Evolutionary conservation across 2,888 invertebrate species (phyloP), one percentile per base, ranked within the genome.

Genomic region (Drosophila tanythrix): DNA sequence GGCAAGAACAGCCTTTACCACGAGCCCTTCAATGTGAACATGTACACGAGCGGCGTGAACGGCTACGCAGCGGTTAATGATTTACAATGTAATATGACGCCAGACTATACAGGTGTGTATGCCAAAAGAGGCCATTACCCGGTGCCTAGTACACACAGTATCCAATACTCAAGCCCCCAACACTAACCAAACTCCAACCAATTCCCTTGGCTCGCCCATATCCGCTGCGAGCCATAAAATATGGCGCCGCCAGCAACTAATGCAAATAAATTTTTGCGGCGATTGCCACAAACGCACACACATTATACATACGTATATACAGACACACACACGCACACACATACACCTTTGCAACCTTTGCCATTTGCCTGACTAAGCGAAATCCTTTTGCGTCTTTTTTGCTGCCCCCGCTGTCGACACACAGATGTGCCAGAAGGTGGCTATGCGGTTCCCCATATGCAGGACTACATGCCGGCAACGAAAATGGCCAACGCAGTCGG

Each of bases 361-460:
- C 64, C 79, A 70, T 86, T 83, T 68, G 72, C 74, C 79, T 79
- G 82, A 86, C 88, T 90, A 86, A 90, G 78, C 83, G 72, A 76
- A 80, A 76, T 76, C 76, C 76, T 72, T 74, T 63, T 64, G 69
- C 67, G 59, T 70, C 74, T 62, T 65, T 70, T 63, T 63, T 36
- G 65, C 5, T n/a, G 21, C 40, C 43, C 58, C 71, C 36, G 6
- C 57, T 57, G 33, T 62, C 60, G 70, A 38, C 40, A 21, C 65
- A 70, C 93, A 95, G 95, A 95, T 92, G 94, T 95, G 77, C 94
- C 94, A 73, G 95, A 95, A 92, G 94, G 94, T 78, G 94, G 94
- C 82, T 95, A 95, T 87, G 95, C 95, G 48, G 95, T 95, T 63
- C 95, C 92, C 72, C 94, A 95, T 79, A 94, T 94, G 92, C 93